Percentiles rank a stretch among this genome's conserved stretches.
These are phyloP conservation scores for Drosophila bunnanda DNA, from an alignment of 2,888 invertebrate genomes.

Conservation along the genomic window DNA sequence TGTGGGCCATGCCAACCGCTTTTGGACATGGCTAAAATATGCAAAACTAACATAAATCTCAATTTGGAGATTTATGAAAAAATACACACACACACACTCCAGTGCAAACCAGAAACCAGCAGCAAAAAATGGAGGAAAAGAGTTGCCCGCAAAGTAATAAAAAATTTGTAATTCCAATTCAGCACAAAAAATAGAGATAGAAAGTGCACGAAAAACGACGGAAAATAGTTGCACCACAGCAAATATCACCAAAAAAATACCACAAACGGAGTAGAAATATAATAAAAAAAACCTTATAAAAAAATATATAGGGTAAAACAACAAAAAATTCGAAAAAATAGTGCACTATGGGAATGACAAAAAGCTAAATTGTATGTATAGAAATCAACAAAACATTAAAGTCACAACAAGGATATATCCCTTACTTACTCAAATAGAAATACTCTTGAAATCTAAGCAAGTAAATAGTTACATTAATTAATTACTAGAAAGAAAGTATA, in stretches of 20 bases:
- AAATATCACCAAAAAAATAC: conserved; percentile 72
- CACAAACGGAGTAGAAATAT: conserved; percentile 71
- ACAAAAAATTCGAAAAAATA: conserved; percentile 6
- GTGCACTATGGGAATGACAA: conserved; percentile 55
- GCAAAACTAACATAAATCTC: conserved; percentile 80
- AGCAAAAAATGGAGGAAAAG: conserved; percentile 14
- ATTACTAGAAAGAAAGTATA: no score
- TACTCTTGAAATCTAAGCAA: no score
- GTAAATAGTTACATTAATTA: no score
- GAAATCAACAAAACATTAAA: background rate
- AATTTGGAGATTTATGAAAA: conserved; percentile 81
- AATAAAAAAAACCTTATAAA: conserved; percentile 61
- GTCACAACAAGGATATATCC: background rate
- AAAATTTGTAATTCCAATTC: conserved; percentile 78
- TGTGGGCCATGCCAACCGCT: conserved; percentile 62
- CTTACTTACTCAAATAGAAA: no score
- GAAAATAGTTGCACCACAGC: conserved; percentile 67
- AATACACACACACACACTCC: conserved; percentile 29
- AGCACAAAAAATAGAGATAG: conserved; percentile 39
- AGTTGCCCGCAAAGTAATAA: conserved; percentile 66
- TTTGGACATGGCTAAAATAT: conserved; percentile 77
- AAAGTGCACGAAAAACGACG: conserved; percentile 8
- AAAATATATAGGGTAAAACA: conserved; percentile 1
- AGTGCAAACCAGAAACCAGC: conserved; percentile 28
- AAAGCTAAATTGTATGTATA: conserved; percentile 7